phyloP scores from a whole-genome alignment of 1,140 invertebrate species.

The Atta colombica region DNA sequence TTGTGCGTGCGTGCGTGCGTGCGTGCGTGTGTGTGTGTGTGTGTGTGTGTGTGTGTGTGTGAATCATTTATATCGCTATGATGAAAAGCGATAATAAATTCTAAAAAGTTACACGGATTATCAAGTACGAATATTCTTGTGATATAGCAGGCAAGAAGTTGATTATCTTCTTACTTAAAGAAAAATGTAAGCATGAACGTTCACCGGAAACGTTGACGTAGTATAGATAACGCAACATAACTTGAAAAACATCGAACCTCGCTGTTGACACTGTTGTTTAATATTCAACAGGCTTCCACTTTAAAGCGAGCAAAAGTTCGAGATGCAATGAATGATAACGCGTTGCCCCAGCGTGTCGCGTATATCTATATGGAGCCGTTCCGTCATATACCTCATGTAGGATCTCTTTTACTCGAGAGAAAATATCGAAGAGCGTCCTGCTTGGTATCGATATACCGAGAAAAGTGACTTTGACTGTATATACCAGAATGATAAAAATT shows the following conservation, averaged over 20 bases:
- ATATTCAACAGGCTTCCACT: slow-evolving; percentile 64
- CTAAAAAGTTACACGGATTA: background rate
- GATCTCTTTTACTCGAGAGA: slow-evolving; percentile 34
- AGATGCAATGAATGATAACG: slow-evolving; percentile 66
- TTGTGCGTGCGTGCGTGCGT: too few species aligned
- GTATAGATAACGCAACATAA: slow-evolving; percentile 39
- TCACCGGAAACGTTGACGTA: slow-evolving; percentile 6
- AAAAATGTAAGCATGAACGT: slow-evolving; percentile 39
- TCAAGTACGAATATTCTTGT: background rate
- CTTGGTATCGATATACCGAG: slow-evolving; percentile 49
- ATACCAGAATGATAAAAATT: slow-evolving; percentile 66
- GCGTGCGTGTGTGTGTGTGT: too few species aligned
- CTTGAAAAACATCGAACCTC: slow-evolving; percentile 45
- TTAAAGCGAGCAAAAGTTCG: slow-evolving; percentile 66
- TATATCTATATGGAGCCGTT: slow-evolving; percentile 60
- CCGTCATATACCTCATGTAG: slow-evolving; percentile 45
- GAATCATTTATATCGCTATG: background rate
- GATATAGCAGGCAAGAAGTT: background rate
- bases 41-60: too few species aligned
- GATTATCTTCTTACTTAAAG: slow-evolving; percentile 41
- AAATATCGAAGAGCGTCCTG: slow-evolving; percentile 65
- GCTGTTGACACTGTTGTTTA: slow-evolving; percentile 61
- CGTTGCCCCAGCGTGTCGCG: slow-evolving; percentile 22
- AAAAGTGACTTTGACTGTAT: slow-evolving; percentile 59
- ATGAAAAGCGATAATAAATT: background rate